Percentiles rank a stretch among this genome's conserved stretches.
Evolutionary conservation across 2,113 vertebrate species (phyloP).

Genomic region (Harpagus bidentatus): DNA sequence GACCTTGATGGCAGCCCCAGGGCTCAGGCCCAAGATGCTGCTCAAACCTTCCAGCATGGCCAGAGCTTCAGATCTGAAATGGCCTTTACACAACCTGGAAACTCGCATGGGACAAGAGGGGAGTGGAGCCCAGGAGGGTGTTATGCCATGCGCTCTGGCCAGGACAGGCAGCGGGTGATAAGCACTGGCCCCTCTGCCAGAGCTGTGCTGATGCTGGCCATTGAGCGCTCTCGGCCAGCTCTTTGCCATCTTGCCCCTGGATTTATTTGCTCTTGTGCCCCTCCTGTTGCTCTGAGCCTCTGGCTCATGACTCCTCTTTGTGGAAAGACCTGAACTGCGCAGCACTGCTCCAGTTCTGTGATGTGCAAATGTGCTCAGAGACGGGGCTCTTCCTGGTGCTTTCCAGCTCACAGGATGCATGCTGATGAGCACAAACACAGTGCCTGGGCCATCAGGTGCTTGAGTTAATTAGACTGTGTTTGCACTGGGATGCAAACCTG

Average conservation of each 20-base stretch:
- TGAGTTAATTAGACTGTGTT: background rate
- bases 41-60: background rate
- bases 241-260: background rate
- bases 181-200: background rate
- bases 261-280: accelerated
- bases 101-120: accelerated
- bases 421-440: background rate
- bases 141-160: accelerated
- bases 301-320: too few species aligned
- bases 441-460: background rate
- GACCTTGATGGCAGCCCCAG: background rate
- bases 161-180: accelerated
- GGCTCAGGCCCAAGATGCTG: background rate
- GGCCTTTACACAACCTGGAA: background rate
- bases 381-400: background rate
- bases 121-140: accelerated
- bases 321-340: background rate
- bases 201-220: background rate
- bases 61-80: background rate
- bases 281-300: background rate
- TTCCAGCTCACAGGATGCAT: background rate
- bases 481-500: background rate
- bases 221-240: accelerated
- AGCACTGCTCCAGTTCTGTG: background rate
- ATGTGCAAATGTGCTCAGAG: background rate